Evolutionary conservation across 1,140 invertebrate genomes (phyloP), one percentile per base, ranked within the genome.

Genomic region (Onthophagus taurus): DNA sequence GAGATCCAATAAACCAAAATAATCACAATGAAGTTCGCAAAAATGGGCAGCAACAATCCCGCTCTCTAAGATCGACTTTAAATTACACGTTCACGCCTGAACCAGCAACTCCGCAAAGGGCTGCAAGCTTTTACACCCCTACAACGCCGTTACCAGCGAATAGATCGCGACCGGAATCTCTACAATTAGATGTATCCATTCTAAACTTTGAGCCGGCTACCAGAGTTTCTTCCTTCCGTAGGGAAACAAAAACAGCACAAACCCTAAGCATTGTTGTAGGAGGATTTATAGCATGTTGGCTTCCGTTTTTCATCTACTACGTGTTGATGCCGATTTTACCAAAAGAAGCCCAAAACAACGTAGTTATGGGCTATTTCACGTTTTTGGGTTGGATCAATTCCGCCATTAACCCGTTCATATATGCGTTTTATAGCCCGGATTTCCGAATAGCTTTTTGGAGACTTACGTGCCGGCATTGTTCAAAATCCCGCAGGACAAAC

Each of bases 301-400:
- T 87, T 29, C 87, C 87, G 5, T 91, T 92, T 64, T 96, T 95
- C 64, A 72, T 88, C 0, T 80, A 87, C 29, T 93, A 93, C 57
- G 63, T 93, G 5, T 67, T 85, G 2, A 85, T 80, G 7, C 83
- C 87, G 1, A 89, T 89, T 55, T 48, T 75, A 18, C 70, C 72
- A 0, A 65, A 51, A 2, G 60, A 63, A n/a, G 71, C 74, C 29
- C 70, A 74, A 2, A 74, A 72, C 43, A 62, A 70, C 6, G 67
- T 78, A 7, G 66, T 89, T 7, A 89, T 89, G 77, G 76, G 76
- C 26, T 76, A 85, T 47, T 67, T 93, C 31, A 91, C 87, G 0
- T 96, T 91, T 91, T 71, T 94, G 29, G 91, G 83, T 2, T 94
- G 92, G 83, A 78, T 91, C 36, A 96, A 95, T 64, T 92, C 89